Evolutionary conservation across 1,140 invertebrate genomes (phyloP).

Genomic region (Cyclina sinensis): DNA sequence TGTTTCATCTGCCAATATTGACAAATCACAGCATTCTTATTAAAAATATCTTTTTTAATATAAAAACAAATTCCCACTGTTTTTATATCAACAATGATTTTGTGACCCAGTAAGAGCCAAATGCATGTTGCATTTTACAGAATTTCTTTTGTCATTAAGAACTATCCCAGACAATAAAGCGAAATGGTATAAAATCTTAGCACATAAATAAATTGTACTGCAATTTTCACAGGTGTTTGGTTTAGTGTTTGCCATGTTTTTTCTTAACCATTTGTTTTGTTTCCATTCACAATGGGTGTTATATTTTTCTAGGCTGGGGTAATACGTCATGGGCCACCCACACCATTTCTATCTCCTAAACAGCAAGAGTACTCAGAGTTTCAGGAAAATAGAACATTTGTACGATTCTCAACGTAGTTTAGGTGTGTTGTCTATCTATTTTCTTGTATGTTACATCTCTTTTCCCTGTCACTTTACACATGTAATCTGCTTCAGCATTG

Average conservation of each 20-base stretch:
- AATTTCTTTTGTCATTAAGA: no score
- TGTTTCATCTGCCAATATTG: no score
- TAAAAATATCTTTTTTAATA: no score
- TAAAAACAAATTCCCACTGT: no score
- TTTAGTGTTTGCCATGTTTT: slow-evolving; percentile 4
- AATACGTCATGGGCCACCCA: slow-evolving; percentile 78
- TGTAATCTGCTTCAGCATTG: no score
- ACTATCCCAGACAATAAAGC: no score
- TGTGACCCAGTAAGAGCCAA: no score
- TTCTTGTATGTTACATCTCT: slow-evolving; percentile 25
- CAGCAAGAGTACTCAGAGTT: slow-evolving; percentile 80
- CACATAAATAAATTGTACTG: neutral
- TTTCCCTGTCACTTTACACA: neutral
- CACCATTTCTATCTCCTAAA: slow-evolving; percentile 81
- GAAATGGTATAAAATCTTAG: no score
- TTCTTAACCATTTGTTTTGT: slow-evolving; percentile 6
- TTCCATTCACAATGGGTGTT: slow-evolving; percentile 18
- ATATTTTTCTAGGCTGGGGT: slow-evolving; percentile 79
- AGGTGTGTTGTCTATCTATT: slow-evolving; percentile 72
- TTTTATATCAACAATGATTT: no score
- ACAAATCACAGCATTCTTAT: no score
- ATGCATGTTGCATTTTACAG: no score
- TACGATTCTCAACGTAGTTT: slow-evolving; percentile 76
- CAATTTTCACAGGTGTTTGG: neutral
- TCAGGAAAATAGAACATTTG: slow-evolving; percentile 69